A percentile compares a stretch with the other conserved stretches of the same genome.
Evolutionary conservation across 2,797 vertebrate genomes (phyloP).

Genomic region (Remorina albescens): DNA sequence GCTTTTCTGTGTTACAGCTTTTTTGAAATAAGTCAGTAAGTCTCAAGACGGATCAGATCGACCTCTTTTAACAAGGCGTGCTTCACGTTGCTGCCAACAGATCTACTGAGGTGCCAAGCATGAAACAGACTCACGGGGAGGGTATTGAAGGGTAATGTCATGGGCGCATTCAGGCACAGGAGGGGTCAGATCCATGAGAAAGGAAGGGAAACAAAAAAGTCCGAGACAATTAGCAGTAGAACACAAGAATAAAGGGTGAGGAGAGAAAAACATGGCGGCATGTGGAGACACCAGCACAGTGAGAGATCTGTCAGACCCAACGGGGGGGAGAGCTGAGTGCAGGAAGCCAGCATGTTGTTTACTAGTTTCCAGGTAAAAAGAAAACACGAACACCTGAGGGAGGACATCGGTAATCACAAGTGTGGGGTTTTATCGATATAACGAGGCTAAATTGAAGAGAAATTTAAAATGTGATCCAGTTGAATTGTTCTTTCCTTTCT

Average conservation of each 20-base stretch:
- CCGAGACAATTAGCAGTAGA: background rate
- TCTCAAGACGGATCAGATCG: too few relatives aligned
- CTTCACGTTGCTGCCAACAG: background rate
- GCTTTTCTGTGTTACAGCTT: too few relatives aligned
- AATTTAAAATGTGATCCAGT: background rate
- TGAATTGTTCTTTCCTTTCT: background rate
- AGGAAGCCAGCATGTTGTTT: slow-evolving; percentile 30
- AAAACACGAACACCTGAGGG: slow-evolving; percentile 51
- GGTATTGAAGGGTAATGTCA: slow-evolving; percentile 5
- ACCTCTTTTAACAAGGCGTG: too few relatives aligned
- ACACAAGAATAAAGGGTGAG: background rate
- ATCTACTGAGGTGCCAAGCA: background rate
- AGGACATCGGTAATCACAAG: slow-evolving; percentile 4
- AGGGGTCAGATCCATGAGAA: background rate
- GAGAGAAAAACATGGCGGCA: background rate
- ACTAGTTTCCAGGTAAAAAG: slow-evolving; percentile 59
- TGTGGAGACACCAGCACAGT: slow-evolving; percentile 5
- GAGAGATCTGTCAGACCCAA: slow-evolving; percentile 7
- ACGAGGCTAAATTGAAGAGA: slow-evolving; percentile 3
- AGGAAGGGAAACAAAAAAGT: background rate
- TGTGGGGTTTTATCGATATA: slow-evolving; percentile 8
- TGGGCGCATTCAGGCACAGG: background rate
- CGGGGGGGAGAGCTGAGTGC: slow-evolving; percentile 26
- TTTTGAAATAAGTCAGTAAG: too few relatives aligned
- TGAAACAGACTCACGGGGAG: background rate